Evolutionary conservation across 1,140 invertebrate genomes (phyloP), one percentile per base, ranked within the genome.

Genomic region (Hormaphis cornu): DNA sequence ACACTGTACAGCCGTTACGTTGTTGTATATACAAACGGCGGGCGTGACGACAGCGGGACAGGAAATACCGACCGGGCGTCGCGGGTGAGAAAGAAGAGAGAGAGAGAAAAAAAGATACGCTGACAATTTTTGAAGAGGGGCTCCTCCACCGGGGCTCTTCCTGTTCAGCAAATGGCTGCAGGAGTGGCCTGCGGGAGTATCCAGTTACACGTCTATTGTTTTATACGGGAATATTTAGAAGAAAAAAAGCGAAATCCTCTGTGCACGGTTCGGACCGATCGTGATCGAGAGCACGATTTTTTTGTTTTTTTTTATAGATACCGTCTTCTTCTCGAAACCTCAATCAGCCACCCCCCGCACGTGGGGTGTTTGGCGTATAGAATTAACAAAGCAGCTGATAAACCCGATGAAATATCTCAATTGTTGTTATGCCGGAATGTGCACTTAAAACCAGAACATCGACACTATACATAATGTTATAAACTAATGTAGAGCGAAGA

Each of bases 61-160:
- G 61, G 61, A 66, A 66, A 66, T 66, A 48, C 44, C 44, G 14
- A 35, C 10, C n/a, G 58, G 26, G 58, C 12, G 26, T 22, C 42
- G n/a, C n/a, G 61, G 44, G 44, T 66, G 61, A 9, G 61, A 66
- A 63, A 20, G 50, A 37, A 28, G n/a, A n/a, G n/a, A n/a, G n/a
- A n/a, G n/a, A n/a, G n/a, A n/a, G n/a, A n/a, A 63, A 46, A 66
- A 66, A 46, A 66, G 40, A 66, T 28, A 16, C 24, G 44, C 61
- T 66, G 61, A 50, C 61, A 46, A 46, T 50, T 66, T 66, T 66
- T 50, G n/a, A 50, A 66, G 61, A 66, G 61, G 61, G 61, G 61
- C 61, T 46, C 22, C 33, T n/a, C 5, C 16, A n/a, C n/a, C 16
- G 42, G 14, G 16, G 44, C 46, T 66, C 61, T 66, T 66, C 44